Base-by-base conservation (phyloP, 2,113 vertebrate genomes). In the Pionites leucogaster region DNA sequence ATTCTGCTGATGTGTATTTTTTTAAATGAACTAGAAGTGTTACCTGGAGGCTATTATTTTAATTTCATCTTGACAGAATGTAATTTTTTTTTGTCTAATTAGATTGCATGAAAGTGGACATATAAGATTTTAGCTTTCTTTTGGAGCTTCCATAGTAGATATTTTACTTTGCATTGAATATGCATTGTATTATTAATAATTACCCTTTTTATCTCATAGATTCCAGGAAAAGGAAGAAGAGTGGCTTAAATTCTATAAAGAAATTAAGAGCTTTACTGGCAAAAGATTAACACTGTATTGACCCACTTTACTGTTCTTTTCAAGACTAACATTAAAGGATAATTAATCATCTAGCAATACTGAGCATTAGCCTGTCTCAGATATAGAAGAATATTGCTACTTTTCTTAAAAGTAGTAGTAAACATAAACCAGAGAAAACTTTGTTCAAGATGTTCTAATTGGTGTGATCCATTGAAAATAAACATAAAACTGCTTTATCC, bases 211-310 rank as follows among this genome's bases (percentile, higher is more conserved):
- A 44, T 41, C 65, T 62, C 55, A 64, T 49, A 90, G 64, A 7
- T 94, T 91, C 59, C 57, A 93, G 72, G 25, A 72, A 90, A 94
- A 47, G 47, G 60, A 90, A 78, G 60, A 78, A 92, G 22, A 83
- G 28, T 39, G 24, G 77, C 19, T 83, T 91, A 78, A 81, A 92
- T 92, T 93, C 57, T 68, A 20, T 14, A 47, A 55, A 35, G 39
- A 93, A 94, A 92, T 88, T 68, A 68, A 85, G 76, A 93, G 85
- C 44, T 88, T 84, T 93, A 8, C 47, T 90, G 72, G 47, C 65
- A 84, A 84, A 94, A 83, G 24, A 81, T 86, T 90, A 74, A 52
- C 68, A 27, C 17, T 20, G 11, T 75, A 76, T 86, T 83, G 88
- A 92, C 76, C 88, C 88, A 78, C 31, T 70, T 76, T 23, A 82